These are phyloP conservation scores for Acomys russatus DNA, from an alignment of 2,797 vertebrate species.

Conservation along the genomic window DNA sequence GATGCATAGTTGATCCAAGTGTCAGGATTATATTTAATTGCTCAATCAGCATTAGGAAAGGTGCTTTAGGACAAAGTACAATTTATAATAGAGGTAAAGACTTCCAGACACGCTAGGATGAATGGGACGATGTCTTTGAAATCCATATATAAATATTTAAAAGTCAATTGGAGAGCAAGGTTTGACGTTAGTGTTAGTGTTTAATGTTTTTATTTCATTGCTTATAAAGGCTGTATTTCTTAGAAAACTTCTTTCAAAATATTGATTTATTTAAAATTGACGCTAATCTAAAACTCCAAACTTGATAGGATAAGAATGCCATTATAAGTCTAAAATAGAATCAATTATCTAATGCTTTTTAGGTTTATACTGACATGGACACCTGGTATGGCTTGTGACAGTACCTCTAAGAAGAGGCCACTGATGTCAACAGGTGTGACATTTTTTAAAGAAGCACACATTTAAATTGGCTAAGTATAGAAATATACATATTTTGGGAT, in stretches of 20 bases:
- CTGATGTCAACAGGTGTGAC: not conserved
- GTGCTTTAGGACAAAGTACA: slow-evolving; percentile 54
- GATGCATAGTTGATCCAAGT: not conserved
- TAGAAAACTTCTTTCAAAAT: slow-evolving; percentile 52
- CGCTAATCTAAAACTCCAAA: slow-evolving; percentile 15
- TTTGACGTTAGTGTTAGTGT: slow-evolving; percentile 15
- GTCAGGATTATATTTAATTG: slow-evolving; percentile 56
- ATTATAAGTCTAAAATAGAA: slow-evolving; percentile 44
- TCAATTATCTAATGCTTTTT: slow-evolving; percentile 47
- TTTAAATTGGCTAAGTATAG: slow-evolving; percentile 37
- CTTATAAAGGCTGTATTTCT: slow-evolving; percentile 48
- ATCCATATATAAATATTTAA: slow-evolving; percentile 40
- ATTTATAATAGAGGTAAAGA: slow-evolving; percentile 28
- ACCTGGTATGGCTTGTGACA: slow-evolving; percentile 31
- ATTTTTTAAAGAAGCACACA: not conserved
- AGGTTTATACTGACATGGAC: slow-evolving; percentile 12
- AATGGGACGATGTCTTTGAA: slow-evolving; percentile 55
- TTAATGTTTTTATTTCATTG: slow-evolving; percentile 59
- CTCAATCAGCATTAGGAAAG: slow-evolving; percentile 58
- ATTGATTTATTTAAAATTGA: slow-evolving; percentile 54
- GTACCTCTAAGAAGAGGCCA: not conserved
- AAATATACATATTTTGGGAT: not conserved
- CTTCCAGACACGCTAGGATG: slow-evolving; percentile 11
- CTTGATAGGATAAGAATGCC: slow-evolving; percentile 31
- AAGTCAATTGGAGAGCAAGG: slow-evolving; percentile 54